These are phyloP conservation scores for Busseola fusca DNA, from an alignment of 2,888 invertebrate species.

Conservation along the genomic window DNA sequence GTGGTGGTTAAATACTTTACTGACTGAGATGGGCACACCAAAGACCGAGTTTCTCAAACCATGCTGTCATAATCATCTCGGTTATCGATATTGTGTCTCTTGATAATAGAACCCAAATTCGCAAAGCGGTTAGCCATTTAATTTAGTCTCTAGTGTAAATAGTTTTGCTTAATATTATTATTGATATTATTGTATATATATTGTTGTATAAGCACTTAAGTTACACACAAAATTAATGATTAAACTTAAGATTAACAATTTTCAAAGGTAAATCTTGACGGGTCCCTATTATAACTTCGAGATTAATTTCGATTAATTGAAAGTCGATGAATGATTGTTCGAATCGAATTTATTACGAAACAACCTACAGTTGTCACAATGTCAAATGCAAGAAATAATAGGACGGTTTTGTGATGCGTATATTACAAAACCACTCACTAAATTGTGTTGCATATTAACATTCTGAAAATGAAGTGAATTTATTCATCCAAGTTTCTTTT, in stretches of 20 bases:
- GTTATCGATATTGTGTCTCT: neutral
- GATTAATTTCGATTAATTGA: no score
- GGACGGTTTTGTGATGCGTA: neutral
- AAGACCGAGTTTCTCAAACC: neutral
- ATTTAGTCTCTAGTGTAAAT: neutral
- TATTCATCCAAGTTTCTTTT: constrained; percentile 33
- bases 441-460: constrained; percentile 4
- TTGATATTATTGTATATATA: no score
- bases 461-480: constrained; percentile 34
- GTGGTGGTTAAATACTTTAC: neutral
- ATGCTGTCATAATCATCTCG: constrained; percentile 7
- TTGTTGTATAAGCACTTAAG: neutral
- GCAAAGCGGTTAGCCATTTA: neutral
- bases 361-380: neutral
- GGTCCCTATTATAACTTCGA: no score
- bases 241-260: neutral
- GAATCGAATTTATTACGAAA: no score
- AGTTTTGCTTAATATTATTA: no score
- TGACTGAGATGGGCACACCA: neutral
- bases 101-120: neutral
- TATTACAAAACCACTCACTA: constrained; percentile 7
- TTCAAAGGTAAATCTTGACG: neutral
- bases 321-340: no score
- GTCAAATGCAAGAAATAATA: neutral
- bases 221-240: neutral